These are phyloP conservation scores for Autographa gamma DNA, from an alignment of 2,888 invertebrate species.

Conservation along the genomic window DNA sequence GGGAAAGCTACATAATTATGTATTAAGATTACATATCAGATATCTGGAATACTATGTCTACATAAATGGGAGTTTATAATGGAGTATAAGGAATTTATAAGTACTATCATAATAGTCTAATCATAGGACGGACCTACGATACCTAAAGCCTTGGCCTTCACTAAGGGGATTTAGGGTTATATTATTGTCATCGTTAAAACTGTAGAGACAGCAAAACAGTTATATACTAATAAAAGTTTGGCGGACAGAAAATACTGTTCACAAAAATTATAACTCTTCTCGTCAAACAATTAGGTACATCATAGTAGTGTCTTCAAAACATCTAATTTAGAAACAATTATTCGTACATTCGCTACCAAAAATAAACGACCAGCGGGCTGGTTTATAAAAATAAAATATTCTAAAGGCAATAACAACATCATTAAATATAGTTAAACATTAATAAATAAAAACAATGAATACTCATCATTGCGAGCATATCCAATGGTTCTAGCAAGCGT, in stretches of 20 bases:
- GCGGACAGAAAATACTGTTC: constrained; percentile 30
- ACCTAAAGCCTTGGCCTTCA: constrained; percentile 31
- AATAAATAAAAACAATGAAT: constrained; percentile 85
- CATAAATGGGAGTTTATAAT: constrained; percentile 21
- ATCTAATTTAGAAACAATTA: constrained; percentile 20
- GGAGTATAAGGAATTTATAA: constrained; percentile 9
- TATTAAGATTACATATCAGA: constrained; percentile 2
- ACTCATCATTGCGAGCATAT: constrained; percentile 89
- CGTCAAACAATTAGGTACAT: constrained; percentile 29
- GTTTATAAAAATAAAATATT: constrained; percentile 51
- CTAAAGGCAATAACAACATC: constrained; percentile 67
- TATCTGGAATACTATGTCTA: constrained; percentile 6
- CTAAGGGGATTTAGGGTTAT: constrained; percentile 32
- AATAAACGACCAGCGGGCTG: constrained; percentile 41
- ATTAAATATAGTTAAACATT: constrained; percentile 59
- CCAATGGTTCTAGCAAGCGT: constrained; percentile 84
- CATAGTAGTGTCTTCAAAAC: constrained; percentile 20
- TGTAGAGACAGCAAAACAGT: constrained; percentile 21
- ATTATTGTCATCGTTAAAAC: constrained; percentile 57
- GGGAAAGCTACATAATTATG: background rate
- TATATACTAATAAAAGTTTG: constrained; percentile 32
- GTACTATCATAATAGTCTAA: constrained; percentile 33
- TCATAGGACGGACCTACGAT: constrained; percentile 52
- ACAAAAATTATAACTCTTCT: constrained; percentile 22
- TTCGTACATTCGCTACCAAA: constrained; percentile 35